Percentiles rank a stretch among this genome's conserved stretches.
Conservation (phyloP, 2,113 vertebrate genomes). For the Rallus limicola region DNA sequence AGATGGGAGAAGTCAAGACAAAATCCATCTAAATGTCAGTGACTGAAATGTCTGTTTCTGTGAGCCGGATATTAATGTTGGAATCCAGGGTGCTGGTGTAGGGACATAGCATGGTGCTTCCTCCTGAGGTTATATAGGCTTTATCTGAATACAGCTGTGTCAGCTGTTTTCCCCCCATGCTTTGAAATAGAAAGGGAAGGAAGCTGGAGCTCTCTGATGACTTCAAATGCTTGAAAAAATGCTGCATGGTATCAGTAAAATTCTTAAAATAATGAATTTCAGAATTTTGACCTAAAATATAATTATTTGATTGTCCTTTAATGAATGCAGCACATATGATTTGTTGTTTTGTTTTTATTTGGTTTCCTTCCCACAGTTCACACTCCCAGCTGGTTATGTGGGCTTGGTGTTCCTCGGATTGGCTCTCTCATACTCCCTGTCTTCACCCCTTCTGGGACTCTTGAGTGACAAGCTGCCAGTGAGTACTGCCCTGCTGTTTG, state of each 20-base stretch:
- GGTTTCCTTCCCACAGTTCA: conserved; percentile 78
- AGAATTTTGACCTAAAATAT: neutral
- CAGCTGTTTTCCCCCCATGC: neutral
- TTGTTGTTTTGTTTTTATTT: neutral
- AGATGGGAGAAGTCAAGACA: neutral
- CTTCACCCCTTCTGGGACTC: conserved; percentile 87
- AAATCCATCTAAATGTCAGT: neutral
- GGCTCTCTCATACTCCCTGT: conserved; percentile 84
- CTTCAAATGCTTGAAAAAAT: neutral
- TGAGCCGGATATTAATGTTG: neutral
- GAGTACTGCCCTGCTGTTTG: conserved; percentile 56
- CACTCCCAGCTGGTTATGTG: conserved; percentile 85
- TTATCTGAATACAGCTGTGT: neutral
- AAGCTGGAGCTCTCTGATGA: neutral
- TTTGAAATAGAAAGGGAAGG: neutral
- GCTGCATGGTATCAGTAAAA: neutral
- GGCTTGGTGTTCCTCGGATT: conserved; percentile 91
- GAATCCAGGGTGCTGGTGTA: neutral
- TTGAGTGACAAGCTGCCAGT: conserved; percentile 91
- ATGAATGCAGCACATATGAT: neutral
- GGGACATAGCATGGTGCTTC: neutral
- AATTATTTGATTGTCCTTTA: neutral
- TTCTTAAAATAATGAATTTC: neutral
- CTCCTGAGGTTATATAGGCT: neutral
- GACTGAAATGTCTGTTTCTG: neutral